Evolutionary conservation across 2,113 vertebrate genomes (phyloP).

Genomic region (Delphinus delphis): DNA sequence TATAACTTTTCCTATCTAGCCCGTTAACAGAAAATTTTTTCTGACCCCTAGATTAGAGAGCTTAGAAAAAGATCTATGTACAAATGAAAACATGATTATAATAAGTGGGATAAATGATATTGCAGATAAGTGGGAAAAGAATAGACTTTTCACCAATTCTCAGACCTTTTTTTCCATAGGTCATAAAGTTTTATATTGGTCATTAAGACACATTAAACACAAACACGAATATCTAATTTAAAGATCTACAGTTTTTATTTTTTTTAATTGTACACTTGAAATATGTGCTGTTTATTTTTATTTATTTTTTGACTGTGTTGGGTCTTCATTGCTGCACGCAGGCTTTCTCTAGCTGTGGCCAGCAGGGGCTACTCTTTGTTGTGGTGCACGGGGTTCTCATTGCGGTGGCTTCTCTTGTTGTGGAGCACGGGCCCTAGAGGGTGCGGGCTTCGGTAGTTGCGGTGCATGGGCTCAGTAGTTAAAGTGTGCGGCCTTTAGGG

Average conservation of each 20-base stretch:
- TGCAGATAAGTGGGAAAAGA: not conserved
- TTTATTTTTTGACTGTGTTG: no score
- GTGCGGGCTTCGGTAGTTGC: no score
- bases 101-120: not conserved
- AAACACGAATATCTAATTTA: not conserved
- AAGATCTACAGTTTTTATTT: not conserved
- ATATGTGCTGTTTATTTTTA: no score
- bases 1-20: not conserved
- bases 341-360: no score
- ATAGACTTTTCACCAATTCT: not conserved
- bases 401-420: no score
- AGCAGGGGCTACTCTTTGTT: no score
- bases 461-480: no score
- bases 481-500: no score
- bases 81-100: no score
- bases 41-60: not conserved
- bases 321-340: no score
- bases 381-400: no score
- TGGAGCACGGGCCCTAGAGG: rapidly evolving
- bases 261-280: no score
- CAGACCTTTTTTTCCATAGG: not conserved
- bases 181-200: not conserved
- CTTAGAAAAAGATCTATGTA: not conserved
- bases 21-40: not conserved
- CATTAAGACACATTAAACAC: not conserved